phyloP scores from a whole-genome alignment of 2,888 invertebrate species.

The Unio pictorum region DNA sequence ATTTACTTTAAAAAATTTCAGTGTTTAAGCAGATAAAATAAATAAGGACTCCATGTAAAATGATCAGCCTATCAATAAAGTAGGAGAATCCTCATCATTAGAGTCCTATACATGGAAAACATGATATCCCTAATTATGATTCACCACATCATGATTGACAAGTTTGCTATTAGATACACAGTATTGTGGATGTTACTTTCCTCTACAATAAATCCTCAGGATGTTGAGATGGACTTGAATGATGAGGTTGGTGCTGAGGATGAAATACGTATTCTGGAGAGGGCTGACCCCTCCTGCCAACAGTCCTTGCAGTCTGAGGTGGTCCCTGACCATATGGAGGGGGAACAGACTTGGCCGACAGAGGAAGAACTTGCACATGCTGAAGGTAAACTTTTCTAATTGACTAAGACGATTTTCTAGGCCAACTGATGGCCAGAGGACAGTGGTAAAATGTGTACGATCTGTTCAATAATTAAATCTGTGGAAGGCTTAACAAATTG shows the following conservation, averaged over 20 bases:
- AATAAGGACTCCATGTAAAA: too few relatives aligned
- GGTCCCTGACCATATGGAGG: conserved; percentile 87
- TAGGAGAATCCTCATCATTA: too few relatives aligned
- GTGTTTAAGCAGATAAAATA: too few relatives aligned
- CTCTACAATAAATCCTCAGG: conserved; percentile 23
- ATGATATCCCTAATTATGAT: too few relatives aligned
- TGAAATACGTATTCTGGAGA: conserved; percentile 47
- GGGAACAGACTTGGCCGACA: conserved; percentile 97
- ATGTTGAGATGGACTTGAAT: conserved; percentile 45
- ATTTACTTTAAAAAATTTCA: too few relatives aligned
- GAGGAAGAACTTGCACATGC: conserved; percentile 87
- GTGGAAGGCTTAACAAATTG: too few relatives aligned
- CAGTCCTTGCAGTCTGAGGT: conserved; percentile 86
- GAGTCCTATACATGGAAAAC: too few relatives aligned
- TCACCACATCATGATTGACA: too few relatives aligned
- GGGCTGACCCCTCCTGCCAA: conserved; percentile 68
- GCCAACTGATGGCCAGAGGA: neutral
- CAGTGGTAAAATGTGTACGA: neutral
- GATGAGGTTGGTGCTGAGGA: conserved; percentile 17
- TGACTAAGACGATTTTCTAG: conserved; percentile 29
- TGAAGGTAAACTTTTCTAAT: conserved; percentile 75
- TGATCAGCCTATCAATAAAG: too few relatives aligned
- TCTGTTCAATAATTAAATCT: too few relatives aligned
- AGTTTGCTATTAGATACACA: too few relatives aligned
- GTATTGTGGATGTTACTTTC: too few relatives aligned